Conservation (phyloP, 1,140 invertebrate species). For the Zaprionus davidi region DNA sequence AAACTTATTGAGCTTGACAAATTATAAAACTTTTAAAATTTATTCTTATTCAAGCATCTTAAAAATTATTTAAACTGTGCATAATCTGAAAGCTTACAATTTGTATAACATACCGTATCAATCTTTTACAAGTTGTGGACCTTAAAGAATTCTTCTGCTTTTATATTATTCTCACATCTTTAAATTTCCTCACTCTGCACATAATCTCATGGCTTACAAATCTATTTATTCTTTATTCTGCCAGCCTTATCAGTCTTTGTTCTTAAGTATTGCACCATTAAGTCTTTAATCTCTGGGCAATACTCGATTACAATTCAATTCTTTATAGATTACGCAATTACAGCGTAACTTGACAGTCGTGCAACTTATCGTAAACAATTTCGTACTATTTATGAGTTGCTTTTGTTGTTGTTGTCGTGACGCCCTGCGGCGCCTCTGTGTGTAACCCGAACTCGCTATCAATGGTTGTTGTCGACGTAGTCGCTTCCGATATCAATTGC, state of each 20-base stretch:
- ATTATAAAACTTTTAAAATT: too few species aligned
- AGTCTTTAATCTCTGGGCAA: background rate
- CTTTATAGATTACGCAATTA: background rate
- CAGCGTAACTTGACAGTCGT: conserved; percentile 3
- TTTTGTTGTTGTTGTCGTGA: conserved; percentile 26
- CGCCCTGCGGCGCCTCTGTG: conserved; percentile 39
- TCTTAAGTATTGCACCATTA: background rate
- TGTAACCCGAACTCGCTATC: conserved; percentile 28
- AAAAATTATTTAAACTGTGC: too few species aligned
- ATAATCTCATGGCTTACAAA: background rate
- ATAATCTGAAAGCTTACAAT: too few species aligned
- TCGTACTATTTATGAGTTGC: background rate
- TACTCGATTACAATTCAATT: background rate
- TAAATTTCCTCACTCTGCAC: background rate
- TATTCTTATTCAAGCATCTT: too few species aligned
- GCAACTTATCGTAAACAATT: background rate
- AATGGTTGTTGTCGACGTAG: conserved; percentile 32
- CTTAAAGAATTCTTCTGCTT: too few species aligned
- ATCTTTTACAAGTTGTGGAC: too few species aligned
- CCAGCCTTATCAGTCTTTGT: background rate
- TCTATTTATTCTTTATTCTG: background rate
- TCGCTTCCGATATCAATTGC: conserved; percentile 56
- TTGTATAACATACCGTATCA: too few species aligned
- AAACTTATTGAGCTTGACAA: too few species aligned
- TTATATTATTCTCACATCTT: too few species aligned